Evolutionary conservation across 2,113 vertebrate genomes (phyloP).

Genomic region (Rhinichthys klamathensis): DNA sequence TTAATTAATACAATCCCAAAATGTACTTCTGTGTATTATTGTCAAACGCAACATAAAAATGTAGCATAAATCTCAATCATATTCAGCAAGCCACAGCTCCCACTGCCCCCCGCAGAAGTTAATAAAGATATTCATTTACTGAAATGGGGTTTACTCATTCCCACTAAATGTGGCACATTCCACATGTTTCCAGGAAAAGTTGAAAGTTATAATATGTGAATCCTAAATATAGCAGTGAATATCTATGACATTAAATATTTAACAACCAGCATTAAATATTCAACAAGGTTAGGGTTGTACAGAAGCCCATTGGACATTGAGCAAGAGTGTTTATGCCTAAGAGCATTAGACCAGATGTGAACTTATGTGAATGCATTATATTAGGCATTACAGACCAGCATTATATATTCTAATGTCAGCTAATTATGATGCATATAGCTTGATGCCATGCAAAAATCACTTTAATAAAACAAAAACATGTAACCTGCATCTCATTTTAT

Average conservation of each 20-base stretch:
- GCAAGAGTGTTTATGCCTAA: slow-evolving; percentile 23
- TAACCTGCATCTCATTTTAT: neutral
- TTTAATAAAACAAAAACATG: no score
- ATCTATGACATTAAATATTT: slow-evolving; percentile 49
- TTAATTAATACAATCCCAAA: neutral
- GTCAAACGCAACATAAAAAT: neutral
- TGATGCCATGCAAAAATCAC: neutral
- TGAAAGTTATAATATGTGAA: slow-evolving; percentile 16
- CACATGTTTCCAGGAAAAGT: slow-evolving; percentile 1
- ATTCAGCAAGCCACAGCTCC: neutral
- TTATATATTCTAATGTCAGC: neutral
- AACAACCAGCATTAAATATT: slow-evolving; percentile 57
- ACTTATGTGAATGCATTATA: neutral
- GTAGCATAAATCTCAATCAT: neutral
- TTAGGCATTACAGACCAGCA: neutral
- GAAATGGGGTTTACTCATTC: slow-evolving; percentile 33
- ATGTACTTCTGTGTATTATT: neutral
- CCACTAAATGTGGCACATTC: neutral
- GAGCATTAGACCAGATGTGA: slow-evolving; percentile 6
- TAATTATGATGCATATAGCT: neutral
- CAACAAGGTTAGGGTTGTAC: slow-evolving; percentile 47
- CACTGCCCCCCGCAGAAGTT: neutral
- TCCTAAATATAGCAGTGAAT: slow-evolving; percentile 48
- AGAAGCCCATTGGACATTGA: slow-evolving; percentile 1
- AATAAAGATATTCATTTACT: slow-evolving; percentile 30